Base-by-base conservation (phyloP, 2,888 invertebrate genomes). In the Drosophila algonquin region DNA sequence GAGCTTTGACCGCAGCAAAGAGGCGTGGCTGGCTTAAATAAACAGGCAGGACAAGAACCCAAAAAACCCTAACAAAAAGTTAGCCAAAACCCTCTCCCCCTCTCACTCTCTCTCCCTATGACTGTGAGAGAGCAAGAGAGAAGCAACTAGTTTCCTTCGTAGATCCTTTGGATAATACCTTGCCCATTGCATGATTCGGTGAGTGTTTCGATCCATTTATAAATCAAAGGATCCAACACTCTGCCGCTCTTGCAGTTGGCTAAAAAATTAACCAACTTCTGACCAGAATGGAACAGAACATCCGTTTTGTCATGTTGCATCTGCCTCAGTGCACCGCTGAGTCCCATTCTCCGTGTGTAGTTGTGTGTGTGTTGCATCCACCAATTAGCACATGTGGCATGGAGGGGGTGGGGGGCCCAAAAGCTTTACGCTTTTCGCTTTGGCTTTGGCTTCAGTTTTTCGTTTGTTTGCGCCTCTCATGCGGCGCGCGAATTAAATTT, bases 401-500 rank as follows among this genome's bases (percentile, higher is more conserved):
- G 63, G 62, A 2, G 1, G 8, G 8, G 8, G 2, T 8, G 53
- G n/a, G n/a, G n/a, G n/a, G n/a, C n/a, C 53, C 73, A 64, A 59
- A 58, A 73, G 76, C 76, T 40, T 40, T 32, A 3, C 32, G 32
- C 32, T 32, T 57, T 53, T 46, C 35, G 46, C 51, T 27, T 40
- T 47, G 30, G 56, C 56, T 72, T 73, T 60, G 58, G 73, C 61
- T 73, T 72, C 50, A 44, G 71, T 57, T 69, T 71, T 70, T 70
- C 50, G 70, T 60, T 70, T 72, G 55, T 65, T 67, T 63, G 54
- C 54, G 54, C 54, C 57, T 56, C 52, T 65, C 40, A 40, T 40
- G 40, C 14, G 67, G 67, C 50, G 50, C 64, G 71, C 60, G 61
- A 71, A 75, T 75, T 75, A 75, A 71, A 75, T 76, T 75, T 75